Base-by-base conservation (phyloP, 2,113 vertebrate species). In the Myxocyprinus asiaticus region DNA sequence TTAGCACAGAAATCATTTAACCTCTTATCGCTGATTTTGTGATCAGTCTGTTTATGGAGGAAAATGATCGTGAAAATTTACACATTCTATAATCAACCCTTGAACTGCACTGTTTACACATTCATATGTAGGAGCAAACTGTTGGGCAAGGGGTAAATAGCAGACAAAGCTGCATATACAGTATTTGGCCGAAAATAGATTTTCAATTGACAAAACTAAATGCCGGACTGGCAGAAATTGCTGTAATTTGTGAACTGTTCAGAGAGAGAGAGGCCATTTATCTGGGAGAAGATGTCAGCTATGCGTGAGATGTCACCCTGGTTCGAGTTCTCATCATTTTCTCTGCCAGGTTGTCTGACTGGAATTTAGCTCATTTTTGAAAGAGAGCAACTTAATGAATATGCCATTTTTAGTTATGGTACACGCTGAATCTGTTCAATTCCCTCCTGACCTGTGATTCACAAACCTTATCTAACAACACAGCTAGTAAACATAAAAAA, bases 351-450 rank as follows among this genome's bases (percentile, higher is more conserved):
- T 50, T 22, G 63, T 81, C 83, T 84, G 82, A 82, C 78, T 86
- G 80, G 82, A 77, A 68, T 85, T 78, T 72, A 79, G 64, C 74
- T 68, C 48, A 74, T 80, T 82, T 82, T 64, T 75, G 71, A 65
- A 33, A 71, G 85, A 86, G 73, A 80, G 58, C 64, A 44, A 64
- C 77, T 75, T 86, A 86, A 84, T 86, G 81, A 86, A 84, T 78
- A 71, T 82, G 82, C 75, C 75, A 64, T 70, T 79, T 80, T 82
- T 84, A 75, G 78, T 82, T 82, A 84, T 14, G 48, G 53, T 76
- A 58, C 67, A 55, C 65, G n/a, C n/a, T n/a, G n/a, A 78, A 12
- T 43, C 73, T 65, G 47, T 53, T 65, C 14, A 9, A 75, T 63
- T 75, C 15, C 58, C 74, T 67, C 55, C 65, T 75, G 74, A 65